phyloP scores from a whole-genome alignment of 2,113 vertebrate genomes.

The Pyrgilauda ruficollis region DNA sequence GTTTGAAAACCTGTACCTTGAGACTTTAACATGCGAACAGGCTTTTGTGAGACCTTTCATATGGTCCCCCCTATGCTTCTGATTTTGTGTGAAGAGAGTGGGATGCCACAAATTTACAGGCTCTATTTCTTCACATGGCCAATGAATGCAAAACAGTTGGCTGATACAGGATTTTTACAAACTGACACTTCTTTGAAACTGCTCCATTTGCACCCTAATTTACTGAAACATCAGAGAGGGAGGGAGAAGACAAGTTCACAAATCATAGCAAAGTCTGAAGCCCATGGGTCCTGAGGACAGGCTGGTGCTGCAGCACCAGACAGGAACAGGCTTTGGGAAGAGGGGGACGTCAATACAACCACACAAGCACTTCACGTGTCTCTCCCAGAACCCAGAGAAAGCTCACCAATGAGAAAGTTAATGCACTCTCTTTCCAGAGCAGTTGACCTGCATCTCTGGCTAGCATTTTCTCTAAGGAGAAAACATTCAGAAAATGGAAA shows the following conservation, averaged over 20 bases:
- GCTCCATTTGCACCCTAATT: not conserved
- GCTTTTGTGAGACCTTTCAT: not conserved
- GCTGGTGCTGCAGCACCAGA: not conserved
- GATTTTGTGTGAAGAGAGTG: not conserved
- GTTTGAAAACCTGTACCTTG: not conserved
- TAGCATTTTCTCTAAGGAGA: not conserved
- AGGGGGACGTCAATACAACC: not conserved
- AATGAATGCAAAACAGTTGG: not conserved
- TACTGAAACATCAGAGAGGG: not conserved
- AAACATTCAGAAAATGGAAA: not conserved
- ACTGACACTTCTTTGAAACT: not conserved
- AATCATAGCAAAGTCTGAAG: not conserved
- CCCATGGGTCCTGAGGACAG: not conserved
- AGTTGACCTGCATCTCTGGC: not conserved
- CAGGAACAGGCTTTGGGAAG: not conserved
- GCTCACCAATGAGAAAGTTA: not conserved
- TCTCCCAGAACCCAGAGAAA: not conserved
- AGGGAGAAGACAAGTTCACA: not conserved
- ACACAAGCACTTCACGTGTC: fast-evolving
- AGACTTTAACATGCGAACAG: not conserved
- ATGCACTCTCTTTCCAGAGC: not conserved
- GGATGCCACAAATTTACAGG: not conserved
- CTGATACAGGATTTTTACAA: not conserved
- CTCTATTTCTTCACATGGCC: not conserved
- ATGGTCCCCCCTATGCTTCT: not conserved